A percentile compares a stretch with the other conserved stretches of the same genome.
These are phyloP conservation scores for Erythrolamprus reginae DNA, from an alignment of 2,113 vertebrate genomes.

Conservation along the genomic window DNA sequence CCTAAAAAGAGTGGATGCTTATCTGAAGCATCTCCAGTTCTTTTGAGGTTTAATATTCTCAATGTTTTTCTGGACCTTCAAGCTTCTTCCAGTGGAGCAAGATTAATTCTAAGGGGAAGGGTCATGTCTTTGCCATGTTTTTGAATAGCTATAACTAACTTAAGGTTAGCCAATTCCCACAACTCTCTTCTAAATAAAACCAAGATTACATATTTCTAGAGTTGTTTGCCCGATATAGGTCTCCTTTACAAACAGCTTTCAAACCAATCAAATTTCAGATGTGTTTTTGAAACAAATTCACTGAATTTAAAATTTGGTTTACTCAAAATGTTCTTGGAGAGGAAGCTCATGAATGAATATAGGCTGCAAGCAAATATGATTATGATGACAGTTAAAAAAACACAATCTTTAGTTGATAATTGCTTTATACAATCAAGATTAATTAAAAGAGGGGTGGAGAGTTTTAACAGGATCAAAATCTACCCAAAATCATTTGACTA, in stretches of 20 bases:
- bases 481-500: neutral
- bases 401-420: constrained; percentile 33
- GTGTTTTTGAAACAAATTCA: neutral
- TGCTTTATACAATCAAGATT: constrained; percentile 2
- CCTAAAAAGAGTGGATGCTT: constrained; percentile 23
- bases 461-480: constrained; percentile 20
- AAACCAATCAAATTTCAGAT: neutral
- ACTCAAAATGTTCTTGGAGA: constrained; percentile 18
- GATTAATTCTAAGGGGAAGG: neutral
- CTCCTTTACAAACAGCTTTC: neutral
- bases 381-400: constrained; percentile 12
- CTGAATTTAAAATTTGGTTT: neutral
- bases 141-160: neutral
- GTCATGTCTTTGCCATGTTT: neutral
- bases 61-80: neutral
- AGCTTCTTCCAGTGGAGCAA: neutral
- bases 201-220: neutral
- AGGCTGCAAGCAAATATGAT: constrained; percentile 25
- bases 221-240: neutral
- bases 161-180: neutral
- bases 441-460: neutral
- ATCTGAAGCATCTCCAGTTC: constrained; percentile 14
- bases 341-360: constrained; percentile 21
- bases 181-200: neutral
- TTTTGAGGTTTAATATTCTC: constrained; percentile 4